A percentile compares a stretch with the other conserved stretches of the same genome.
phyloP scores from a whole-genome alignment of 1,140 invertebrate species.

The Chlorops oryzae region DNA sequence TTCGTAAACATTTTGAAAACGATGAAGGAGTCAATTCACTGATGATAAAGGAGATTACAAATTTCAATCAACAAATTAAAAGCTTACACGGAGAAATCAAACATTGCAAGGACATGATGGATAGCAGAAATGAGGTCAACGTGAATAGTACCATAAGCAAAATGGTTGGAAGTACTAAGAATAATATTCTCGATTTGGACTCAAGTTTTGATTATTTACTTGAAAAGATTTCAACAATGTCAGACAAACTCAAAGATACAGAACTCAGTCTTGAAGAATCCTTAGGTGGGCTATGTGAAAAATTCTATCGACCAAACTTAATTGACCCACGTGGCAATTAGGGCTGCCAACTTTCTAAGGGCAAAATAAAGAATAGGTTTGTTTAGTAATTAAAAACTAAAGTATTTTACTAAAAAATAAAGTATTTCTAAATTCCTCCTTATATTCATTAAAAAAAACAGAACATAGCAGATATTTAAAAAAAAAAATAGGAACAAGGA shows the following conservation, averaged over 20 bases:
- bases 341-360: too few relatives aligned
- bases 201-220: conserved; percentile 79
- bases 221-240: conserved; percentile 71
- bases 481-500: too few relatives aligned
- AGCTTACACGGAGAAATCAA: conserved; percentile 81
- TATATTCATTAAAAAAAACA: too few relatives aligned
- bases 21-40: conserved; percentile 68
- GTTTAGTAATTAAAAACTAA: too few relatives aligned
- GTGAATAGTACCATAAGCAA: conserved; percentile 75
- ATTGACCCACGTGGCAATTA: too few relatives aligned
- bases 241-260: conserved; percentile 80
- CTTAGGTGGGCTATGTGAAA: conserved; percentile 64
- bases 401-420: too few relatives aligned
- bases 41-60: conserved; percentile 75
- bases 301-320: conserved; percentile 58
- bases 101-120: conserved; percentile 66
- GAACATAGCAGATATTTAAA: too few relatives aligned
- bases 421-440: too few relatives aligned
- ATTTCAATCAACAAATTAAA: conserved; percentile 81
- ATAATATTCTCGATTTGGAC: conserved; percentile 72
- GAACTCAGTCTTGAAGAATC: conserved; percentile 66
- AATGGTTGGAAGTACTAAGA: conserved; percentile 72
- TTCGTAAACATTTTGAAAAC: conserved; percentile 66
- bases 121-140: conserved; percentile 71
- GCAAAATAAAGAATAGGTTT: too few relatives aligned